Evolutionary conservation across 2,113 vertebrate genomes (phyloP), one percentile per base, ranked within the genome.

Genomic region (Miniopterus natalensis): DNA sequence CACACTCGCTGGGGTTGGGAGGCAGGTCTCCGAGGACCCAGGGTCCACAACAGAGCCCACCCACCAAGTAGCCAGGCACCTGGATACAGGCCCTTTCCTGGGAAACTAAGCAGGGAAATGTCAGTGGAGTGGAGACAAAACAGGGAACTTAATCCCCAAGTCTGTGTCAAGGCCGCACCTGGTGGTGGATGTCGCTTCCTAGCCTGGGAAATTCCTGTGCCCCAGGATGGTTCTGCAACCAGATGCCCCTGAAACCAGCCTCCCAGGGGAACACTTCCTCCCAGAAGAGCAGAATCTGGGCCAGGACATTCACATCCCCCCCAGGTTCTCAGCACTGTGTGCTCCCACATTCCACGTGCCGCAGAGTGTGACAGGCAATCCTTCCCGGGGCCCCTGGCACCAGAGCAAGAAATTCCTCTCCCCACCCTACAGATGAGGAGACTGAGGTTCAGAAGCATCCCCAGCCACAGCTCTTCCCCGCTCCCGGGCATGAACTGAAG

Each of bases 331-430:
- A 1, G n/a, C 14, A 21, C 8, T 0, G 7, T 29, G 17, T 0
- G 5, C 3, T 2, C 61, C 20, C 20, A 11, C 65, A 3, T 17
- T 12, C 61, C 15, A 23, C 42, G 81, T 2, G 0, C 21, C 13
- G 0, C 21, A 0, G 31, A 2, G 49, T 0, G 7, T 1, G 45
- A 2, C 0, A 1, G 73, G 21, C 59, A 1, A 14, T 2, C 59
- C 15, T 6, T 12, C 68, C 10, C 31, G 1, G 20, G 31, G n/a
- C 88, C 25, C 40, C 11, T 0, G 1, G 31, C 12, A 17, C 66
- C 23, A 0, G 14, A 8, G 57, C 31, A 1, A 31, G 10, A 68
- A 14, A 10, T 17, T 25, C 15, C 6, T 20, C 51, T 20, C 47
- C n/a, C 29, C 31, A 2, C 1, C 7, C 8, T 7, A 5, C 40